Percentiles rank a stretch among this genome's conserved stretches.
These are phyloP conservation scores for Bombyx mandarina DNA, from an alignment of 1,140 invertebrate genomes.

Conservation along the genomic window DNA sequence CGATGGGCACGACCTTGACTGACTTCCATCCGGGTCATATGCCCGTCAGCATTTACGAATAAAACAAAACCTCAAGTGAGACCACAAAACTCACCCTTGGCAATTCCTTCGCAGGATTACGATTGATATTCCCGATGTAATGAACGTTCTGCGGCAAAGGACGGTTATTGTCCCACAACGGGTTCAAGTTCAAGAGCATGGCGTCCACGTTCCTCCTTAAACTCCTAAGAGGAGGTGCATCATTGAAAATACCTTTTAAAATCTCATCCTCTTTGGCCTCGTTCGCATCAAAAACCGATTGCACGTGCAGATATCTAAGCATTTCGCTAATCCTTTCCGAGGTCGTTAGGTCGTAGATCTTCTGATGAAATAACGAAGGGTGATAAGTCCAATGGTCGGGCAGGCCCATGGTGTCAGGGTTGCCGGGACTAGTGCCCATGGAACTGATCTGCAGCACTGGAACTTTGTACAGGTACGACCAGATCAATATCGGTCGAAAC, in stretches of 20 bases:
- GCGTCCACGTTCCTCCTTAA: conserved; percentile 38
- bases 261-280: background rate
- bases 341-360: conserved; percentile 1
- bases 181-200: conserved; percentile 72
- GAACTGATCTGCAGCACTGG: conserved; percentile 2
- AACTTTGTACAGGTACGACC: conserved; percentile 5
- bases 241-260: background rate
- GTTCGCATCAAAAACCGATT: background rate
- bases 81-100: conserved; percentile 42
- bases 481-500: conserved; percentile 1
- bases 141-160: conserved; percentile 71
- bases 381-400: background rate
- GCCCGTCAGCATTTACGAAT: background rate
- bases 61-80: conserved; percentile 5
- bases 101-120: conserved; percentile 32
- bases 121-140: conserved; percentile 74
- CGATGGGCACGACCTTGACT: conserved; percentile 34
- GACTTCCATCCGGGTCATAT: background rate
- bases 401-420: background rate
- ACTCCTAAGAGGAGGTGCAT: conserved; percentile 25
- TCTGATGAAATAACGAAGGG: background rate
- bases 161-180: conserved; percentile 60
- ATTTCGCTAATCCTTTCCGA: conserved; percentile 1
- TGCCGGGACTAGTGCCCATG: background rate
- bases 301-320: background rate